Evolutionary conservation across 2,797 vertebrate genomes (phyloP).

Genomic region (Eulemur coronatus): DNA sequence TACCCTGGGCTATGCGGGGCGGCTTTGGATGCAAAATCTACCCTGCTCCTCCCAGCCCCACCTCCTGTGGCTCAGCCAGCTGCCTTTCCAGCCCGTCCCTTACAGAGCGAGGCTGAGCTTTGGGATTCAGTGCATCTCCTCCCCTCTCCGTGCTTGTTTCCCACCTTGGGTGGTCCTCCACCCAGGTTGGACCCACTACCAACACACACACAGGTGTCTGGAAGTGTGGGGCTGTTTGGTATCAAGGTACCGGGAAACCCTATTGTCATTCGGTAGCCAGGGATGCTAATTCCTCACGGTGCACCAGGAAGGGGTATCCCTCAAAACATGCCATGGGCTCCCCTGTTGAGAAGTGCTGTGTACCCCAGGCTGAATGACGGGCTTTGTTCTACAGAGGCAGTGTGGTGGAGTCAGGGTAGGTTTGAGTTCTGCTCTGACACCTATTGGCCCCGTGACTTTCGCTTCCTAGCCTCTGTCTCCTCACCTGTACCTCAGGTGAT

Average conservation of each 20-base stretch:
- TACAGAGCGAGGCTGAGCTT: neutral
- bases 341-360: neutral
- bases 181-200: neutral
- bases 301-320: neutral
- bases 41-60: neutral
- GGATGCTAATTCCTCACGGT: neutral
- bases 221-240: neutral
- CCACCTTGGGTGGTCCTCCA: neutral
- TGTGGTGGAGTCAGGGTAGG: neutral
- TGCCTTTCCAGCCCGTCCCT: neutral
- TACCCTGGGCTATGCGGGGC: neutral
- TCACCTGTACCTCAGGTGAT: neutral
- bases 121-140: neutral
- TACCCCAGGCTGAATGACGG: rapidly evolving
- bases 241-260: neutral
- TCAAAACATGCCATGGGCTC: neutral
- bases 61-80: neutral
- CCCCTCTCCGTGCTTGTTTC: neutral
- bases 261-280: neutral
- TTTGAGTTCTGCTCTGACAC: neutral
- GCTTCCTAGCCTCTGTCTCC: neutral
- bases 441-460: neutral
- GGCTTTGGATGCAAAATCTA: neutral
- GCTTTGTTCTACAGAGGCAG: neutral
- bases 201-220: neutral